These are phyloP conservation scores for Sphyrna mokarran DNA, from an alignment of 2,113 vertebrate species.

Conservation along the genomic window DNA sequence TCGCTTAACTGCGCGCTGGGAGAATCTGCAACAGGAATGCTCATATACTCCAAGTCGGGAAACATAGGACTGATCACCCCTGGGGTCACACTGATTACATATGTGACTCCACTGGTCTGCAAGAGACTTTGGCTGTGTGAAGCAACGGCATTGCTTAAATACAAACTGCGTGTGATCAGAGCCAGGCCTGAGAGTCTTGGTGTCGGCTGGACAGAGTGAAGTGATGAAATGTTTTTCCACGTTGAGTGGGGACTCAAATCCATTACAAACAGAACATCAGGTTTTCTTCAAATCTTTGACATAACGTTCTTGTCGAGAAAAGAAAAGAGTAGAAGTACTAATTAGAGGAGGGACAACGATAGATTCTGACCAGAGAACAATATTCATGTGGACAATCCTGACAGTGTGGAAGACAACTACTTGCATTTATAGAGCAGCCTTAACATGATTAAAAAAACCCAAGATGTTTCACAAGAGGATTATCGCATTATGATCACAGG, in stretches of 20 bases:
- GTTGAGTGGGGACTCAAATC: background rate
- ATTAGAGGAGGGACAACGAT: background rate
- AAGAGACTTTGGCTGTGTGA: slow-evolving; percentile 47
- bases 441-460: background rate
- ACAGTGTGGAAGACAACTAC: background rate
- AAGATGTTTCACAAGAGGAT: background rate
- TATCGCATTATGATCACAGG: background rate
- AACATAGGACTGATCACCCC: slow-evolving; percentile 12
- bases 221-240: background rate
- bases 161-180: slow-evolving; percentile 55
- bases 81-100: slow-evolving; percentile 53
- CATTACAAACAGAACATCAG: background rate
- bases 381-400: background rate
- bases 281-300: background rate
- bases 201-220: background rate
- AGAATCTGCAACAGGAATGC: slow-evolving; percentile 53
- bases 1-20: slow-evolving; percentile 46
- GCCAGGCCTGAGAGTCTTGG: slow-evolving; percentile 51
- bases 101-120: slow-evolving; percentile 47
- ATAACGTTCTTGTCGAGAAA: background rate
- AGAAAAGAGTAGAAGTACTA: background rate
- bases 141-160: slow-evolving; percentile 51
- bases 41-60: slow-evolving; percentile 49
- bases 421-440: background rate
- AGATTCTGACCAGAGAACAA: background rate